Percentiles rank a stretch among this genome's conserved stretches.
Conservation (phyloP, 2,888 invertebrate species). For the Cremastinae sp. region DNA sequence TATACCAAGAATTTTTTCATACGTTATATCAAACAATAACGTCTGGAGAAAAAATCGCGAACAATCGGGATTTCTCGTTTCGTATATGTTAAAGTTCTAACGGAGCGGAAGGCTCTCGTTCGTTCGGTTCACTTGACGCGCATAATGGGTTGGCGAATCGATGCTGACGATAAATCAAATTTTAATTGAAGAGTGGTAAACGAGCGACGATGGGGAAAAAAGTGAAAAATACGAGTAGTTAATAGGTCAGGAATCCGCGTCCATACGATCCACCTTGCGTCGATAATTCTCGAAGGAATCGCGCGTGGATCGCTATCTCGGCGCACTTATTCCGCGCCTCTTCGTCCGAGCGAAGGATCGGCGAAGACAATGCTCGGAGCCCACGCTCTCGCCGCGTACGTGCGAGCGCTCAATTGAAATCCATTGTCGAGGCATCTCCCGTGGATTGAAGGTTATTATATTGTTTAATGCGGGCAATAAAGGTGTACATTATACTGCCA, state of each 20-base stretch:
- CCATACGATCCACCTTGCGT: conserved; percentile 53
- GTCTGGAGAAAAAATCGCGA: not conserved
- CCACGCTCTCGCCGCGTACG: conserved; percentile 61
- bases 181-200: too few species aligned
- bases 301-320: conserved; percentile 13
- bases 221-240: conserved; percentile 11
- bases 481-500: conserved; percentile 66
- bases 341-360: conserved; percentile 41
- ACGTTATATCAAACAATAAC: not conserved
- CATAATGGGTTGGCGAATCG: too few species aligned
- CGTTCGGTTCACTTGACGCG: too few species aligned
- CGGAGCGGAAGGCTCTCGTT: not conserved
- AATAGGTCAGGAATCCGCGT: conserved; percentile 44
- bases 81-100: not conserved
- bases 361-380: conserved; percentile 65
- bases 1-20: not conserved
- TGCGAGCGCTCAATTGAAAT: conserved; percentile 64
- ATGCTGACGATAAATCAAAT: too few species aligned
- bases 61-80: not conserved
- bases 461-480: conserved; percentile 72
- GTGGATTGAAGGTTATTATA: conserved; percentile 70
- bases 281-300: conserved; percentile 15
- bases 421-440: conserved; percentile 67
- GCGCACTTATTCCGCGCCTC: conserved; percentile 32
- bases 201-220: not conserved